phyloP scores from a whole-genome alignment of 1,140 invertebrate genomes.

The Atta texana region DNA sequence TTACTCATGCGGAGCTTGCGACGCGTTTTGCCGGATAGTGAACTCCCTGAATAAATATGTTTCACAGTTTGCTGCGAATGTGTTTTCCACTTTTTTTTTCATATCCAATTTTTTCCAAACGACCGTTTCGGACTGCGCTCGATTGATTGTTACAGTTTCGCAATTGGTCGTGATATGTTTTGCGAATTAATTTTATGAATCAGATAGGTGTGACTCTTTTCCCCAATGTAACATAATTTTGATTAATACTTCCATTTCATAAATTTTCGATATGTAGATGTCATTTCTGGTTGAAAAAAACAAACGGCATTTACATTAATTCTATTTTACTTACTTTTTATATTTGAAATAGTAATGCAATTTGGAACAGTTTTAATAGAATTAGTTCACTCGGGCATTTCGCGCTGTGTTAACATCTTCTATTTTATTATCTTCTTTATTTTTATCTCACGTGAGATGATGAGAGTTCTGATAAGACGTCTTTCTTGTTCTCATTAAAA shows the following conservation, averaged over 20 bases:
- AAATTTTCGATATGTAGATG: not conserved
- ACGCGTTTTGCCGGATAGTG: slow-evolving; percentile 67
- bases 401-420: not conserved
- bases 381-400: not conserved
- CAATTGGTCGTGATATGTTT: not conserved
- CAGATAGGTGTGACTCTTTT: not conserved
- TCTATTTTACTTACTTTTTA: not conserved
- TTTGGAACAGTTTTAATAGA: not conserved
- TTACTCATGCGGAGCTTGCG: slow-evolving; percentile 77
- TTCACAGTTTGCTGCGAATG: slow-evolving; percentile 59
- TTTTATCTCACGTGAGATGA: not conserved
- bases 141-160: not conserved
- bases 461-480: slow-evolving; percentile 30
- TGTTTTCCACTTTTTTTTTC: not conserved
- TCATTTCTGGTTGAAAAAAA: not conserved
- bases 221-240: not conserved
- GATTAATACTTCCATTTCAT: not conserved
- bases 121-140: not conserved
- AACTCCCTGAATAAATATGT: slow-evolving; percentile 79
- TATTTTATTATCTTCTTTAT: not conserved
- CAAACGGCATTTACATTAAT: not conserved
- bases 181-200: slow-evolving; percentile 2
- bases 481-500: slow-evolving; percentile 65
- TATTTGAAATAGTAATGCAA: not conserved
- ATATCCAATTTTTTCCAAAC: slow-evolving; percentile 14